Percentiles rank a stretch among this genome's conserved stretches.
phyloP scores from a whole-genome alignment of 2,797 vertebrate genomes.

The Sebastes itinus region DNA sequence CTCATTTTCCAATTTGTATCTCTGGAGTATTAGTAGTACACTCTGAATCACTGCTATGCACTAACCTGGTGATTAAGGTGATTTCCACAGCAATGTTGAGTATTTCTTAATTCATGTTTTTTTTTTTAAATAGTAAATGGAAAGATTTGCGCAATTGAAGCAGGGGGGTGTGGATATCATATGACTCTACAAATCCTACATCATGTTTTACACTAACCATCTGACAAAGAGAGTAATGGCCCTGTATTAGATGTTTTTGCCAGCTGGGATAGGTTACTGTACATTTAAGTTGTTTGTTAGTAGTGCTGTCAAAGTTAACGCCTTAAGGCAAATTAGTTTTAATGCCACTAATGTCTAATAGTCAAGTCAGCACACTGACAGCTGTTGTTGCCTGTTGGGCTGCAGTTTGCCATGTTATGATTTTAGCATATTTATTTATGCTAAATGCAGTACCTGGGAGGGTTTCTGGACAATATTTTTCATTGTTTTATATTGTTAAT shows the following conservation, averaged over 20 bases:
- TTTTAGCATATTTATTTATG: no score
- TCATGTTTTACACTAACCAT: not conserved
- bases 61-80: not conserved
- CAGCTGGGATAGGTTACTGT: not conserved
- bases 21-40: not conserved
- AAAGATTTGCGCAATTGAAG: not conserved
- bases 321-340: no score
- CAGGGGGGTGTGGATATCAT: not conserved
- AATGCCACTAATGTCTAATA: no score
- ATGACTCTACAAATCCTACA: not conserved
- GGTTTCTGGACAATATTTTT: no score
- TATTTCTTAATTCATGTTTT: not conserved
- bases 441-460: no score
- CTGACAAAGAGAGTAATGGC: constrained; percentile 13
- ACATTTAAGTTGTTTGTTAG: not conserved
- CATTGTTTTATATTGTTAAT: no score
- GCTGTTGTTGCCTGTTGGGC: no score
- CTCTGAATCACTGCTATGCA: not conserved
- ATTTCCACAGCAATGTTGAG: not conserved
- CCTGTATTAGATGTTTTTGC: not conserved
- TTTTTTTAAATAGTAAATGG: not conserved
- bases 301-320: no score
- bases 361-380: no score
- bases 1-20: constrained; percentile 3
- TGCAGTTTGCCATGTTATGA: no score